A percentile compares a stretch with the other conserved stretches of the same genome.
These are phyloP conservation scores for Cherax destructor DNA, from an alignment of 1,140 invertebrate genomes.

Conservation along the genomic window DNA sequence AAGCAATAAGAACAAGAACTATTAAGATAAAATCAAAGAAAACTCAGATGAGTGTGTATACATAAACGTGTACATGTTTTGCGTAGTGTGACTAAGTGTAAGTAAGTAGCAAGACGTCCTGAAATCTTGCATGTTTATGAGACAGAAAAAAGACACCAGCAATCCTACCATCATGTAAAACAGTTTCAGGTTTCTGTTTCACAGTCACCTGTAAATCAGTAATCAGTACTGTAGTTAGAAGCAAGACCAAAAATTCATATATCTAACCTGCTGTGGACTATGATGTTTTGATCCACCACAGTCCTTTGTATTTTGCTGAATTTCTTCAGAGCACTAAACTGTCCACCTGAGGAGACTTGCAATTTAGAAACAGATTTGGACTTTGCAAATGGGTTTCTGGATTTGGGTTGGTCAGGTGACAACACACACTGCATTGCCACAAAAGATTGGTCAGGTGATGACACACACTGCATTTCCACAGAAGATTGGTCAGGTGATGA, in stretches of 20 bases:
- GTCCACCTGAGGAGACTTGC: background rate
- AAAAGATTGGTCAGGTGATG: background rate
- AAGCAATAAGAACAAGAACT: too few relatives aligned
- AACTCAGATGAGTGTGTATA: too few relatives aligned
- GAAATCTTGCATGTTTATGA: too few relatives aligned
- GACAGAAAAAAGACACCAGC: too few relatives aligned
- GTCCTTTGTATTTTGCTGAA: conserved; percentile 51
- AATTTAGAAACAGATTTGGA: background rate
- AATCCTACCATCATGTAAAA: too few relatives aligned
- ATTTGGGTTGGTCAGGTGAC: background rate
- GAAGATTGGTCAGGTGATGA: background rate
- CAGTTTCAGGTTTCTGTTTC: too few relatives aligned
- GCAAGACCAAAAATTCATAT: background rate
- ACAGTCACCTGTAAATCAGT: too few relatives aligned
- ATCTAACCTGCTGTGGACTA: conserved; percentile 47
- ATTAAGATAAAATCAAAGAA: too few relatives aligned
- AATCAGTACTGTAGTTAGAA: too few relatives aligned
- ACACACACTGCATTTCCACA: background rate
- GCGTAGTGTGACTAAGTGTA: too few relatives aligned
- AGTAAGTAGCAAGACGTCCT: too few relatives aligned
- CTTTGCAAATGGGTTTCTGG: conserved; percentile 51
- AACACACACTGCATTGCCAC: background rate
- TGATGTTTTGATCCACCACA: conserved; percentile 21
- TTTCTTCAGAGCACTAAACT: conserved; percentile 46
- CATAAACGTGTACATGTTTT: too few relatives aligned